Conservation (phyloP, 2,113 vertebrate genomes). For the Edolisoma coerulescens region DNA sequence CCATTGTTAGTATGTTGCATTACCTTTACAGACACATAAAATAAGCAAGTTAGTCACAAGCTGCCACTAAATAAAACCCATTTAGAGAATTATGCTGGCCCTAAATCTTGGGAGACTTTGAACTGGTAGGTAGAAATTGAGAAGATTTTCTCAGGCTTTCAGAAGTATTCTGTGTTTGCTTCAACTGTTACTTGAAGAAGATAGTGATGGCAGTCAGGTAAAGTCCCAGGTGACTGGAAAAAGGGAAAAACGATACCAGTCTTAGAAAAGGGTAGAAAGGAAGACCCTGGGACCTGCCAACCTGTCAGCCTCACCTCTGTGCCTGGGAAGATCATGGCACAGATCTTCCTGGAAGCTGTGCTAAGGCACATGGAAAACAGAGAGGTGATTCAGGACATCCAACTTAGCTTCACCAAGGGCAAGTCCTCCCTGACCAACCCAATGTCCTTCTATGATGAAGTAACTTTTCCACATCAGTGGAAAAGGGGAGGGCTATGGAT, state of each 20-base stretch:
- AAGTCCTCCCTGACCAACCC: not conserved
- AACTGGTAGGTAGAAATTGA: not conserved
- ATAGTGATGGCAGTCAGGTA: not conserved
- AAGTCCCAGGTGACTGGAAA: not conserved
- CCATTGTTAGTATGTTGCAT: not conserved
- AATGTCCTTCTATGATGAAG: not conserved
- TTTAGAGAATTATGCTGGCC: not conserved
- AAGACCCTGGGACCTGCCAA: not conserved
- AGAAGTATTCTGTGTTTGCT: not conserved
- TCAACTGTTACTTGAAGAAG: not conserved
- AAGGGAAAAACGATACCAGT: not conserved
- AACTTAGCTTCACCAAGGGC: not conserved
- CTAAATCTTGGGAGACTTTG: not conserved
- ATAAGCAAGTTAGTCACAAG: not conserved
- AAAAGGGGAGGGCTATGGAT: not conserved
- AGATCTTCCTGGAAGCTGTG: too few species aligned
- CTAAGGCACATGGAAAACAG: not conserved
- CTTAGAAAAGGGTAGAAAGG: not conserved
- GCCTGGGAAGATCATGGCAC: not conserved
- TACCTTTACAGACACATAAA: not conserved
- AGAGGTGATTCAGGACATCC: not conserved
- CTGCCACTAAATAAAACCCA: not conserved
- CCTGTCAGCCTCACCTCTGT: not conserved
- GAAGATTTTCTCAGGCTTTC: not conserved
- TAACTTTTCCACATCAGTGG: not conserved